These are phyloP conservation scores for Anthopleura sola DNA, from an alignment of 64 coral and sea anemone genomes.

Conservation along the genomic window DNA sequence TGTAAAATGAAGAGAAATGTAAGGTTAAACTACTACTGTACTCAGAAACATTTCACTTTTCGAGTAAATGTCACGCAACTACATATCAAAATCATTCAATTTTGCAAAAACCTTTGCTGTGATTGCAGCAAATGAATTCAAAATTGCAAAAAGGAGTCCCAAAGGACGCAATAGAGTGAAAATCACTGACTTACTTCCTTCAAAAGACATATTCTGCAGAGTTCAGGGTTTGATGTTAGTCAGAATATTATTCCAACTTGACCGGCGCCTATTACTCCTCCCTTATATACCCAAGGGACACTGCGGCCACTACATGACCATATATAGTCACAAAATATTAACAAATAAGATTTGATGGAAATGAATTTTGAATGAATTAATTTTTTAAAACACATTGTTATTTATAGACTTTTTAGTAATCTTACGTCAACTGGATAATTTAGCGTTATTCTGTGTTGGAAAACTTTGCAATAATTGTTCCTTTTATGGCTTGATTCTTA, in stretches of 20 bases:
- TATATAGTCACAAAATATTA: not conserved
- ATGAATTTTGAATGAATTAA: not conserved
- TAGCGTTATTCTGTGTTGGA: not conserved
- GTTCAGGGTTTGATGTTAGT: not conserved
- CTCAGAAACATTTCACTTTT: not conserved
- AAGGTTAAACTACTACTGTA: not conserved
- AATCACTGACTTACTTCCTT: constrained; percentile 38
- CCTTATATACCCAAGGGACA: constrained; percentile 10
- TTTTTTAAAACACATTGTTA: not conserved
- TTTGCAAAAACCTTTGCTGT: not conserved
- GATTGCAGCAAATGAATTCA: not conserved
- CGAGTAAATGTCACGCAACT: constrained; percentile 1
- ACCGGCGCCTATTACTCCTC: not conserved
- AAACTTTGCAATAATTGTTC: not conserved
- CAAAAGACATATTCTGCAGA: constrained; percentile 43
- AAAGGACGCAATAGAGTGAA: not conserved
- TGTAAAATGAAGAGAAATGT: constrained; percentile 33
- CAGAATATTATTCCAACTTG: not conserved
- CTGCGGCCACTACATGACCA: not conserved
- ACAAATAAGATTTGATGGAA: not conserved
- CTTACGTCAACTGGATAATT: not conserved
- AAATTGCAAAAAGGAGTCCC: not conserved
- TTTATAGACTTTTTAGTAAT: not conserved
- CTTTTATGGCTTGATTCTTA: not conserved
- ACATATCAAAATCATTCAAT: not conserved